Conservation (phyloP, 2,113 vertebrate species). For the Centrocercus urophasianus region DNA sequence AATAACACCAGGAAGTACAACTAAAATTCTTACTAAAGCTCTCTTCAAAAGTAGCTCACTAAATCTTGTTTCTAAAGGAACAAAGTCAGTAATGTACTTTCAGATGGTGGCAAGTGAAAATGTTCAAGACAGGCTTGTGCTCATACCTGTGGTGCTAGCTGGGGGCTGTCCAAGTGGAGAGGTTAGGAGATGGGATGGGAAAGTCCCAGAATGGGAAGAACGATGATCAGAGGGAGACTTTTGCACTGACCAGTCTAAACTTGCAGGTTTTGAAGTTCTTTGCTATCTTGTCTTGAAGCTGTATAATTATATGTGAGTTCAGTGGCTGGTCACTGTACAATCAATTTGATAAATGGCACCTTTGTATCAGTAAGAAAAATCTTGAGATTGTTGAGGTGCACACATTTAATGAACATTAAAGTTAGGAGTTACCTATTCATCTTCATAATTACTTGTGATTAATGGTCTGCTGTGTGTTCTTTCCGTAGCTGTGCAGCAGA, state of each 20-base stretch:
- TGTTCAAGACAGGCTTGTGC: background rate
- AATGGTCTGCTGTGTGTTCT: conserved; percentile 1
- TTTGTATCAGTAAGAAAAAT: background rate
- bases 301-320: background rate
- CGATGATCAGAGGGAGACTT: background rate
- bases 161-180: background rate
- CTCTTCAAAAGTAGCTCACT: background rate
- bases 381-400: background rate
- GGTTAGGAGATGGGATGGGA: background rate
- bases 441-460: background rate
- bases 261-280: background rate
- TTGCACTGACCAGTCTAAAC: background rate
- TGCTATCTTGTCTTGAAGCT: background rate
- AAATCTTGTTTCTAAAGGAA: background rate
- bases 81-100: background rate
- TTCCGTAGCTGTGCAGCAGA: conserved; percentile 88
- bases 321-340: background rate
- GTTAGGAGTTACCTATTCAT: background rate
- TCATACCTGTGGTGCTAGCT: rapidly evolving
- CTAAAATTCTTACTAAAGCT: background rate
- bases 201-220: background rate
- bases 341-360: background rate
- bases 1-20: background rate
- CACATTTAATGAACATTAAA: background rate
- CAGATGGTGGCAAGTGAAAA: background rate